Evolutionary conservation across 2,113 vertebrate genomes (phyloP), one percentile per base, ranked within the genome.

Genomic region (Sceloporus undulatus): DNA sequence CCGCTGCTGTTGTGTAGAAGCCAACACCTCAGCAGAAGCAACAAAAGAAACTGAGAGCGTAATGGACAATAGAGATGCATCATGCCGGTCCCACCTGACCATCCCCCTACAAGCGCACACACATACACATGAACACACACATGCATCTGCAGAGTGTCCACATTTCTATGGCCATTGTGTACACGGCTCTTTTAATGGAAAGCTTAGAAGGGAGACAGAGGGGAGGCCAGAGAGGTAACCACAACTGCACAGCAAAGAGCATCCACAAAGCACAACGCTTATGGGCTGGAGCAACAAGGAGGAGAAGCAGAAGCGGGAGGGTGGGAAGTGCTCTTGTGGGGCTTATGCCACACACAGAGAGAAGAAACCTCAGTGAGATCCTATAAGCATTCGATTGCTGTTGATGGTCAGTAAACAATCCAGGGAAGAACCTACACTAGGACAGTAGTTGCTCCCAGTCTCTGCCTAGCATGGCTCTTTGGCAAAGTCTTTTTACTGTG

Each of bases 81-180:
- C 25, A 19, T 7, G 9, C 23, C 25, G 34, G 21, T 16, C 13
- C 4, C 42, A 27, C 13, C 6, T 9, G 42, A 27, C 13, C 77
- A 78, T 5, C 56, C 73, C n/a, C n/a, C n/a, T 38, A 38, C 73
- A 3, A 27, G 48, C 76, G 27, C 48, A 19, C 1, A 59, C 78
- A 16, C 52, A 59, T 14, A 70, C 78, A n/a, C 42, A 13, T 2
- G 9, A 42, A 52, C 23, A 54, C 42, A 56, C 48, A n/a, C 21
- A 4, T 59, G 56, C 5, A 59, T 16, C 10, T 59, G 56, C 56
- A 59, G 56, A 13, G 56, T n/a, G 16, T 68, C 73, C 82, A 84
- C 89, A 21, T 73, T 54, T 42, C 23, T 88, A 80, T 82, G 29
- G 92, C 91, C 91, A 93, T 95, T 94, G 94, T 94, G 73, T 79